Conservation (phyloP, 2,888 invertebrate species). For the Entomobrya multifasciata region DNA sequence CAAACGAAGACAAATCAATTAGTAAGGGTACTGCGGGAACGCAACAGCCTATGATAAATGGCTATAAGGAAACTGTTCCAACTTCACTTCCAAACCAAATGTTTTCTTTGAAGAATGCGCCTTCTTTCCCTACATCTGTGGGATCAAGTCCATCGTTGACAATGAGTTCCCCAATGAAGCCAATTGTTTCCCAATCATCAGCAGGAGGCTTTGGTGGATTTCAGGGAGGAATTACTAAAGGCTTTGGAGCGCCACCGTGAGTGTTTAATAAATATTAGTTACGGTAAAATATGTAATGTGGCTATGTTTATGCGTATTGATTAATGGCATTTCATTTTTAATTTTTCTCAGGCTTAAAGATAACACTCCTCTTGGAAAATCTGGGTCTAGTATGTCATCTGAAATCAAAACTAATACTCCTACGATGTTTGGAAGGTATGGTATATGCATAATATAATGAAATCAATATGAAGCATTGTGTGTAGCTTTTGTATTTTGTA, state of each 20-base stretch:
- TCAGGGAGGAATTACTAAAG: not conserved
- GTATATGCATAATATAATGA: not conserved
- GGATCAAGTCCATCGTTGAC: not conserved
- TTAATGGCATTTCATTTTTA: not conserved
- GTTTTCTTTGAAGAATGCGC: not conserved
- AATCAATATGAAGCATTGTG: too few relatives aligned
- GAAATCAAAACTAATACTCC: not conserved
- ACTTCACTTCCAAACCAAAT: not conserved
- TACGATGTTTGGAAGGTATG: not conserved
- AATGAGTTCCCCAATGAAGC: not conserved
- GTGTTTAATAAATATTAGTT: not conserved
- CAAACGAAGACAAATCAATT: conserved; percentile 49
- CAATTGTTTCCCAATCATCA: not conserved
- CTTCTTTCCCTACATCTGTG: not conserved
- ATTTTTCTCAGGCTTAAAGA: not conserved
- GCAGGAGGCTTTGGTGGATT: not conserved
- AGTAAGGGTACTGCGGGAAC: not conserved
- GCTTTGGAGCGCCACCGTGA: conserved; percentile 57
- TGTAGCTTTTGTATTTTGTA: too few relatives aligned
- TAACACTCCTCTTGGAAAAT: not conserved
- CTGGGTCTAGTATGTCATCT: not conserved
- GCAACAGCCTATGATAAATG: conserved; percentile 61
- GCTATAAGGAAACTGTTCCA: conserved; percentile 40
- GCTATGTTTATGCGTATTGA: too few relatives aligned
- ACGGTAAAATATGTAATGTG: too few relatives aligned